Evolutionary conservation across 2,888 invertebrate species (phyloP).

Genomic region (Spodoptera exigua): DNA sequence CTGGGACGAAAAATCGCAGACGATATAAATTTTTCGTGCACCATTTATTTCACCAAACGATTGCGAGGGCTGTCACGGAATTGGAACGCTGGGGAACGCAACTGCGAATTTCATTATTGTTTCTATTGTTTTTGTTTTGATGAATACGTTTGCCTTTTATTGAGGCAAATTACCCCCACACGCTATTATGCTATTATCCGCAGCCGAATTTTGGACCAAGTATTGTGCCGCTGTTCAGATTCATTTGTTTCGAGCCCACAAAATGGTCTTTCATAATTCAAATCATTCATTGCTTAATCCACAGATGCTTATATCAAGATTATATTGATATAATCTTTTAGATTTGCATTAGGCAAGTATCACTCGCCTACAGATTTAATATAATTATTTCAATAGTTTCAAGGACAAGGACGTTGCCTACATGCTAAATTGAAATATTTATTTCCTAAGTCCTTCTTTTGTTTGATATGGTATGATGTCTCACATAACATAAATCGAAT

Average conservation of each 20-base stretch:
- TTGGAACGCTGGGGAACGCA: slow-evolving; percentile 58
- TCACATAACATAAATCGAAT: too few relatives aligned
- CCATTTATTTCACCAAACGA: slow-evolving; percentile 84
- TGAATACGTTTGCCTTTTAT: slow-evolving; percentile 53
- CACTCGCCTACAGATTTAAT: slow-evolving; percentile 40
- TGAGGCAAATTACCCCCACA: slow-evolving; percentile 45
- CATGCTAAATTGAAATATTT: slow-evolving; percentile 13
- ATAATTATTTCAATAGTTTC: slow-evolving; percentile 34
- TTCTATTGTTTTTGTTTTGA: slow-evolving; percentile 58
- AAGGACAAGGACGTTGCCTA: slow-evolving; percentile 28
- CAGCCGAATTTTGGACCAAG: slow-evolving; percentile 13
- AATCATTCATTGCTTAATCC: slow-evolving; percentile 44
- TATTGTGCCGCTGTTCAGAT: slow-evolving; percentile 18
- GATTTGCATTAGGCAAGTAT: slow-evolving; percentile 28
- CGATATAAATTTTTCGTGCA: slow-evolving; percentile 82
- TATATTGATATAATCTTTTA: slow-evolving; percentile 32
- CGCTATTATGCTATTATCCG: slow-evolving; percentile 33
- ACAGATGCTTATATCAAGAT: slow-evolving; percentile 28
- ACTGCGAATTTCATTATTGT: slow-evolving; percentile 60
- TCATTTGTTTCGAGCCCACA: slow-evolving; percentile 18
- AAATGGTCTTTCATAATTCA: slow-evolving; percentile 27
- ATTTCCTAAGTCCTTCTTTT: slow-evolving; percentile 12
- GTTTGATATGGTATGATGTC: too few relatives aligned
- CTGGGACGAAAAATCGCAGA: slow-evolving; percentile 70
- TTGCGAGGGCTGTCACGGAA: slow-evolving; percentile 70